Conservation (phyloP, 2,888 invertebrate species). For the Drosophila lacicola region DNA sequence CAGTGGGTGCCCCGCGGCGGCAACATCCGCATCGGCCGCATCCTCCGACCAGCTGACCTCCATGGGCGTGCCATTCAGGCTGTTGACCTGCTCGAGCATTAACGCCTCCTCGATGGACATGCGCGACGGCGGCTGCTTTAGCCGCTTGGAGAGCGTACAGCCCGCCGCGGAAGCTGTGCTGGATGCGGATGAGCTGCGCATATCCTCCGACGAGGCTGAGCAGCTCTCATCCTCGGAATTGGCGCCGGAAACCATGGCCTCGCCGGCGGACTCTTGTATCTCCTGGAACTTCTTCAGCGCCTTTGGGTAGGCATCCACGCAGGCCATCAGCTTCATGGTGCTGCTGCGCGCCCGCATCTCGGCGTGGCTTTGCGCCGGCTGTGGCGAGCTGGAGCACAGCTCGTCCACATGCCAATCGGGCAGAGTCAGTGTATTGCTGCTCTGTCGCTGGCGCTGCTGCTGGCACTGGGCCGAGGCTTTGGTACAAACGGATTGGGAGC, state of each 20-base stretch:
- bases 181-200: constrained; percentile 85
- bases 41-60: constrained; percentile 86
- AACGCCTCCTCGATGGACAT: constrained; percentile 84
- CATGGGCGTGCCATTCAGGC: constrained; percentile 86
- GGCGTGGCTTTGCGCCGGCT: constrained; percentile 21
- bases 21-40: constrained; percentile 82
- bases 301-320: constrained; percentile 82
- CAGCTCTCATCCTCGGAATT: constrained; percentile 87
- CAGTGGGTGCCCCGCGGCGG: constrained; percentile 44
- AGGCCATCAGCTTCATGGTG: constrained; percentile 81
- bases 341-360: constrained; percentile 70
- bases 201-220: constrained; percentile 85
- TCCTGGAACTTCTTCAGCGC: constrained; percentile 83
- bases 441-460: constrained; percentile 49
- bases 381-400: constrained; percentile 69
- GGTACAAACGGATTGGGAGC: constrained; percentile 85
- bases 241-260: constrained; percentile 89
- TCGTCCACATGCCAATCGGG: constrained; percentile 55
- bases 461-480: constrained; percentile 62
- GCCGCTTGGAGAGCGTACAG: constrained; percentile 48
- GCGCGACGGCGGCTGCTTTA: constrained; percentile 77
- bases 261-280: constrained; percentile 89
- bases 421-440: constrained; percentile 21
- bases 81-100: constrained; percentile 80
- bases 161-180: constrained; percentile 73